Evolutionary conservation across 2,888 invertebrate species (phyloP), one percentile per base, ranked within the genome.

Genomic region (Keiferia lycopersicella): DNA sequence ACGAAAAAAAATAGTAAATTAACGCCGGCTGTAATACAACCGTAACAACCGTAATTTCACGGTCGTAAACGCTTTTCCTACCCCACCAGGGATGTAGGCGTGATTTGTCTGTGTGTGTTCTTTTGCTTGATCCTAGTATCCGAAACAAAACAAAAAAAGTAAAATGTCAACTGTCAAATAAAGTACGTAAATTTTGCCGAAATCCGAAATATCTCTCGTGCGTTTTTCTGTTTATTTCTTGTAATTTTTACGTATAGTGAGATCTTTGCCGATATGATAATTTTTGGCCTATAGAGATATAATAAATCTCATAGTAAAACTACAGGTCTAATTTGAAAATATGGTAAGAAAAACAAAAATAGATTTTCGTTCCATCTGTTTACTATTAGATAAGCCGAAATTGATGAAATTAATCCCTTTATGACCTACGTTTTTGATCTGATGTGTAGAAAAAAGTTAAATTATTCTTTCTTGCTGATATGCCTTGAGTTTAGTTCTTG

Each of bases 161-260:
- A n/a, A 45, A 45, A n/a, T 4, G 45, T 45, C 11, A 41, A 41
- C 8, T 45, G 45, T 45, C 45, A 45, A 16, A 16, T 16, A 6
- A 16, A 45, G 11, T 41, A 2, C 26, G 26, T 4, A 26, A n/a
- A n/a, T 16, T 45, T n/a, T 16, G 45, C 45, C 45, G 45, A 45
- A 45, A 38, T 16, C 50, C 34, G 26, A 71, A 72, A 67, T n/a
- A 64, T 62, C 62, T n/a, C n/a, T n/a, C 60, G 61, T 51, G 65
- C 63, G 45, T 45, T 45, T 45, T 45, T 45, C 45, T 45, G 45
- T 45, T 45, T 45, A 45, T 45, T 45, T 41, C 41, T 41, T 41
- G 41, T 10, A 34, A 10, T 34, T 8, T 34, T 34, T 34, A 34
- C 12, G 41, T 1, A 14, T 45, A 45, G 26, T 2, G 7, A n/a